Conservation (phyloP, 1,140 invertebrate genomes). For the Scaptomyza pallida region DNA sequence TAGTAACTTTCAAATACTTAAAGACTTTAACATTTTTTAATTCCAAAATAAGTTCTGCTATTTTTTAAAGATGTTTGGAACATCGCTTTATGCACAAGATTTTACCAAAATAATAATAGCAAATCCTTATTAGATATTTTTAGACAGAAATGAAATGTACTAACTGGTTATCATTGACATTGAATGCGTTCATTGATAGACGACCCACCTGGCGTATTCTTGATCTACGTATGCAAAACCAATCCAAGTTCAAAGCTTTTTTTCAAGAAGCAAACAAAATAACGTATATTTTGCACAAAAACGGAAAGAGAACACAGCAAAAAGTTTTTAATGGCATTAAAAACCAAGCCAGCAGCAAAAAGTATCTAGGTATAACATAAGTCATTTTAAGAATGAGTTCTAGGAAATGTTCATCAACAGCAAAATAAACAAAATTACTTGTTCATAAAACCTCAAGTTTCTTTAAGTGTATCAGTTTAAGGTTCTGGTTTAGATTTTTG, state of each 20-base stretch:
- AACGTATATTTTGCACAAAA: too few species aligned
- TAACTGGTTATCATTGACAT: constrained; percentile 26
- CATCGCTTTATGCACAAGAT: constrained; percentile 3
- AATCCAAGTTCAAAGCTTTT: constrained; percentile 2
- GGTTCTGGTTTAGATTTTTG: neutral
- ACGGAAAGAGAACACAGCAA: constrained; percentile 12
- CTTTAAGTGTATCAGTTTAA: neutral
- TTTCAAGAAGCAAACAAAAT: too few species aligned
- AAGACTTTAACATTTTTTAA: too few species aligned
- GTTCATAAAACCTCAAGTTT: neutral
- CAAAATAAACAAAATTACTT: too few species aligned
- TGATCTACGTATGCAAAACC: constrained; percentile 14
- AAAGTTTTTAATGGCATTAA: constrained; percentile 6
- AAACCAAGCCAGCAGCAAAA: too few species aligned
- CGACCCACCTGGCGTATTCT: constrained; percentile 9
- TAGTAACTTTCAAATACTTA: too few species aligned
- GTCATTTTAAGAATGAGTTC: too few species aligned
- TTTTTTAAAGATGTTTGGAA: too few species aligned
- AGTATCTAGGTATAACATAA: too few species aligned
- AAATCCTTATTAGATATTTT: constrained; percentile 4
- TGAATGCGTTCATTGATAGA: constrained; percentile 18
- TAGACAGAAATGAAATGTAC: constrained; percentile 8
- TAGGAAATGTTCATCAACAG: too few species aligned
- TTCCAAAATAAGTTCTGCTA: too few species aligned
- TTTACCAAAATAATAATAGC: constrained; percentile 9